A percentile compares a stretch with the other conserved stretches of the same genome.
Evolutionary conservation across 2,797 vertebrate species (phyloP).

Genomic region (Eospalax fontanierii): DNA sequence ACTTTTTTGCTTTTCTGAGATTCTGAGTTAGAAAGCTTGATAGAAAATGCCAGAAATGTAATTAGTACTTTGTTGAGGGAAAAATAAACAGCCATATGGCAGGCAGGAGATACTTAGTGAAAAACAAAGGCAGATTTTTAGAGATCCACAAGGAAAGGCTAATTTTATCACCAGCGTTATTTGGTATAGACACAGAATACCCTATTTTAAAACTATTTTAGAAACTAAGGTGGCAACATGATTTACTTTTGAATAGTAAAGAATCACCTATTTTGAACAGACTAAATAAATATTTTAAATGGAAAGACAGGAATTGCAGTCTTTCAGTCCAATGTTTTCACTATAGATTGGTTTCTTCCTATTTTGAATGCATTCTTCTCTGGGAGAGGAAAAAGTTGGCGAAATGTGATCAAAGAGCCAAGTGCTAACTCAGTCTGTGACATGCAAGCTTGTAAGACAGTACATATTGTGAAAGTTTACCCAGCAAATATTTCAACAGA

Average conservation of each 20-base stretch:
- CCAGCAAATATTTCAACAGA: conserved; percentile 9
- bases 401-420: neutral
- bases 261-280: neutral
- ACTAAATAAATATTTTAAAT: conserved; percentile 41
- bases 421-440: neutral
- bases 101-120: neutral
- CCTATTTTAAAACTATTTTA: neutral
- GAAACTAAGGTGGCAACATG: neutral
- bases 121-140: conserved; percentile 9
- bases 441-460: neutral
- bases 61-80: neutral
- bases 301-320: neutral
- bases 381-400: neutral
- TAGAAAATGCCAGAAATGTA: conserved; percentile 15
- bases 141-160: conserved; percentile 14
- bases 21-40: conserved; percentile 14
- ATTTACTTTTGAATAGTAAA: neutral
- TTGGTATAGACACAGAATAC: conserved; percentile 10
- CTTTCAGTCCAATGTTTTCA: neutral
- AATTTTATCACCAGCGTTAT: conserved; percentile 25
- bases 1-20: neutral
- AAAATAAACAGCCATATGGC: neutral
- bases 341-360: neutral
- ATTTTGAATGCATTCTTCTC: neutral
- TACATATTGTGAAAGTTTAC: neutral